Conservation (phyloP, 2,113 vertebrate genomes). For the Sorex araneus region DNA sequence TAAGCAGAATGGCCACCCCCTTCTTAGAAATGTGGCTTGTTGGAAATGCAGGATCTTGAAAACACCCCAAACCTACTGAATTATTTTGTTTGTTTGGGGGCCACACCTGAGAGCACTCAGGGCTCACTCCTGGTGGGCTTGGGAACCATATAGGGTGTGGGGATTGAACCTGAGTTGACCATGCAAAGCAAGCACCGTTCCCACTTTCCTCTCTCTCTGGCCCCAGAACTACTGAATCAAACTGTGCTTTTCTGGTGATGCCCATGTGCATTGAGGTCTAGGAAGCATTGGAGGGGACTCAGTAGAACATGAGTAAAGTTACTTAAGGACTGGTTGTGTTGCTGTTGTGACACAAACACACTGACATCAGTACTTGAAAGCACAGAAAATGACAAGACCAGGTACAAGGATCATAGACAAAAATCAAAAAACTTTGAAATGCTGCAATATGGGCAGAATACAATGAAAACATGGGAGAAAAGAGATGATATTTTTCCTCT, state of each 20-base stretch:
- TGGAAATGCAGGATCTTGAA: not conserved
- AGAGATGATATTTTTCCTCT: not conserved
- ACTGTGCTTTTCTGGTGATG: conserved; percentile 21
- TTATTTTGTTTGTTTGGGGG: too few relatives aligned
- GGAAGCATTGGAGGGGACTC: not conserved
- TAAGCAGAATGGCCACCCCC: not conserved
- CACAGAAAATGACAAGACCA: not conserved
- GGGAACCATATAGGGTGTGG: too few relatives aligned
- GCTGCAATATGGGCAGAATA: not conserved
- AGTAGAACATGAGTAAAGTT: not conserved
- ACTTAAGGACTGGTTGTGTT: conserved; percentile 14
- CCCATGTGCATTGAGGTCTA: not conserved
- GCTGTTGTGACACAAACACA: not conserved
- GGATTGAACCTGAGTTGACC: too few relatives aligned
- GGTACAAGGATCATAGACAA: conserved; percentile 3
- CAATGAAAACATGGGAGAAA: not conserved
- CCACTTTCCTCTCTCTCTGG: too few relatives aligned
- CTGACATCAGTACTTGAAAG: conserved; percentile 3
- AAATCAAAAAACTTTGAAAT: conserved; percentile 7
- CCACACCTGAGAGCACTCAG: too few relatives aligned
- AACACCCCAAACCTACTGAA: not conserved
- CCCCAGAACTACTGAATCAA: not conserved
- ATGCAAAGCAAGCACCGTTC: too few relatives aligned
- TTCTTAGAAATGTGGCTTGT: not conserved
- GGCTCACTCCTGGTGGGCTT: too few relatives aligned